These are phyloP conservation scores for Poeciliopsis retropinna DNA, from an alignment of 2,113 vertebrate species.

Conservation along the genomic window DNA sequence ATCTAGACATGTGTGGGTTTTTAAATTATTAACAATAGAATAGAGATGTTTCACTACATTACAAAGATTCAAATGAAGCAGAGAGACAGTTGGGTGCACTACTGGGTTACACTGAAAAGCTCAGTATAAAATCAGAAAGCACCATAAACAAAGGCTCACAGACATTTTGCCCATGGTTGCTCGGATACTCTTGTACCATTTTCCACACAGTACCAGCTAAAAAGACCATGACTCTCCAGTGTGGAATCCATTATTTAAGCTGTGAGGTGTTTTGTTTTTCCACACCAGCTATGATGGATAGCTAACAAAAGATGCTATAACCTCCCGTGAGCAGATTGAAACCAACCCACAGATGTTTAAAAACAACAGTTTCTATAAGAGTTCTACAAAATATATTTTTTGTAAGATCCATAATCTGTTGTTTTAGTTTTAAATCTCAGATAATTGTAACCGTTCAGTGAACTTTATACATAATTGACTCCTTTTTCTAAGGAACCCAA, in stretches of 20 bases:
- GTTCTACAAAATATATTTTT: neutral
- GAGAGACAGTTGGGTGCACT: constrained; percentile 1
- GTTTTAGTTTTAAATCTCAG: neutral
- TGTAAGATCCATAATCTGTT: constrained; percentile 5
- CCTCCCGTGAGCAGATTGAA: constrained; percentile 6
- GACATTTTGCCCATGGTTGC: constrained; percentile 27
- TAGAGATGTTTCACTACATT: neutral
- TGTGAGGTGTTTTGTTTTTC: neutral
- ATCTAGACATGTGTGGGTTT: no score
- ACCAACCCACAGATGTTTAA: neutral
- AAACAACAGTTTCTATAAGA: neutral
- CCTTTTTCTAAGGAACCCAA: no score
- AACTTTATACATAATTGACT: no score
- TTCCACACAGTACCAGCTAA: constrained; percentile 37
- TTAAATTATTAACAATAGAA: neutral
- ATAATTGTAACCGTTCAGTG: neutral
- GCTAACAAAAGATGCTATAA: neutral
- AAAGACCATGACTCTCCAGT: constrained; percentile 2
- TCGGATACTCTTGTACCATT: constrained; percentile 11
- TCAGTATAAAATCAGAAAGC: constrained; percentile 20
- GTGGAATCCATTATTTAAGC: constrained; percentile 31
- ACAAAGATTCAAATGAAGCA: neutral
- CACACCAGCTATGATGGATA: constrained; percentile 17
- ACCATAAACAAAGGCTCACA: constrained; percentile 6
- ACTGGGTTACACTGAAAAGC: neutral